Evolutionary conservation across 2,113 vertebrate species (phyloP).

Genomic region (Canis aureus): DNA sequence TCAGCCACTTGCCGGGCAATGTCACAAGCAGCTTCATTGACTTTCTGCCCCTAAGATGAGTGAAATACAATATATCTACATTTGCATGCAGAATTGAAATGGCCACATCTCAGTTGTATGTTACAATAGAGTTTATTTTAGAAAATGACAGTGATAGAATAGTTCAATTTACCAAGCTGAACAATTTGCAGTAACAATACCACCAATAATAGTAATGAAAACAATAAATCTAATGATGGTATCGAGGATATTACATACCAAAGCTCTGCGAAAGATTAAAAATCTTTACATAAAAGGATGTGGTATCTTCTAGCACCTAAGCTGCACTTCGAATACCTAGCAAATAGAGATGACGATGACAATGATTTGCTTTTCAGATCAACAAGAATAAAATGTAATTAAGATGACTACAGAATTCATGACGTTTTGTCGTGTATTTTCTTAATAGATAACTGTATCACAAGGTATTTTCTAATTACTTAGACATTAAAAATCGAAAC

Average conservation of each 20-base stretch:
- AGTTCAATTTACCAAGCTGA: background rate
- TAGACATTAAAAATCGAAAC: background rate
- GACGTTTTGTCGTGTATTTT: background rate
- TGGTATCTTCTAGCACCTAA: background rate
- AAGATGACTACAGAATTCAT: background rate
- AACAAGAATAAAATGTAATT: slow-evolving; percentile 44
- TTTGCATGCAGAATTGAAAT: slow-evolving; percentile 2
- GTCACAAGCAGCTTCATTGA: slow-evolving; percentile 98
- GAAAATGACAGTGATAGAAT: background rate
- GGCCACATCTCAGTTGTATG: background rate
- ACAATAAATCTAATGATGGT: background rate
- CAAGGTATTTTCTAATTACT: background rate
- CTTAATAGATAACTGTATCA: background rate
- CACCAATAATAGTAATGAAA: background rate
- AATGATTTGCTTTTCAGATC: background rate
- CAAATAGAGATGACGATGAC: background rate
- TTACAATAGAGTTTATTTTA: background rate
- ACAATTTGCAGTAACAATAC: background rate
- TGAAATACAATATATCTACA: slow-evolving; percentile 45
- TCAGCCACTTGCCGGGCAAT: slow-evolving; percentile 95
- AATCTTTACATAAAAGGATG: background rate
- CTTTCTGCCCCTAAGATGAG: slow-evolving; percentile 90
- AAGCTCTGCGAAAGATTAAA: background rate
- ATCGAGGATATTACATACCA: background rate
- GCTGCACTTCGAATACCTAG: background rate